Evolutionary conservation across 2,888 invertebrate species (phyloP), one percentile per base, ranked within the genome.

Genomic region (Epinotia bilunana): DNA sequence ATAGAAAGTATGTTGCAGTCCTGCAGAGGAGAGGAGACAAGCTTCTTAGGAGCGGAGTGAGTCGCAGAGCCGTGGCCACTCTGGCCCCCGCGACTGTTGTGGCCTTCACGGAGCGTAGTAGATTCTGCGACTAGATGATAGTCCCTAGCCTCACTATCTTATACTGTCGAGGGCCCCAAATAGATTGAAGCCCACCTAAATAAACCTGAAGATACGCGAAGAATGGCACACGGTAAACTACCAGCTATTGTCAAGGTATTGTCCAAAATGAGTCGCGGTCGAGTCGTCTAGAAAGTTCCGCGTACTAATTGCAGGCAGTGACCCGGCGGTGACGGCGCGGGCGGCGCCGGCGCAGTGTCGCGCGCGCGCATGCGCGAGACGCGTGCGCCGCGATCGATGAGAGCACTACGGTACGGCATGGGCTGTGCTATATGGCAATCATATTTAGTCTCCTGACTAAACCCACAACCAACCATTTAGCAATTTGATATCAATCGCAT

Each of bases 271-370:
- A 57, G 68, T n/a, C 9, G 57, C 20, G 20, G 43, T 43, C 23
- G 39, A 20, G 4, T 58, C 55, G 53, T 33, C 58, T 68, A 58
- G 69, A 60, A 69, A 69, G 69, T 58, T 69, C 69, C 69, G 58
- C 58, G 58, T 46, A 69, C 58, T 43, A 60, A 69, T 69, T 69
- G 69, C 58, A 68, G 68, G 68, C 57, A 57, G 13, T 67, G 68
- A 68, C 57, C 53, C 58, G 69, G 58, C n/a, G 16, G 11, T 23
- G 61, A 7, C n/a, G 28, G 33, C 61, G 61, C 61, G n/a, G 53
- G 53, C 53, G 53, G 53, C 65, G 65, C 65, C 58, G 46, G 57
- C 58, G 69, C 69, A 69, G 58, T 7, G 57, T 58, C 43, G 58
- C 58, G 39, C 43, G 58, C 58, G 39, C 13, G 23, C 57, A 68